Base-by-base conservation (phyloP, 2,113 vertebrate species). In the Stegastes partitus region DNA sequence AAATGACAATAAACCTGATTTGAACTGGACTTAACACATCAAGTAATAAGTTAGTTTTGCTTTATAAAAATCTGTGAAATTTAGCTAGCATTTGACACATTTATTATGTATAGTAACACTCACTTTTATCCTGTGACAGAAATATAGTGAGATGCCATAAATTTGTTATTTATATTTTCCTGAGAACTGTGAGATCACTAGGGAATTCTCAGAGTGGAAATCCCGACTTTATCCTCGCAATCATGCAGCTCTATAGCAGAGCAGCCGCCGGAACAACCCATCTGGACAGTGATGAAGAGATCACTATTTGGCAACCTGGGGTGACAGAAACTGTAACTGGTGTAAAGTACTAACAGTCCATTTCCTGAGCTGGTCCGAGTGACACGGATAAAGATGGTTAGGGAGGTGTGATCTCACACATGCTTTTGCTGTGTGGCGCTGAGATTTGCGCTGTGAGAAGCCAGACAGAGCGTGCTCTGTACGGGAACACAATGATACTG, bases 291-390 rank as follows among this genome's bases (percentile, higher is more conserved):
- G 79, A 77, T 66, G 66, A 77, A 61, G 51, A 34, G 57, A 79
- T 61, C 51, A 62, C 21, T 74, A 65, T 82, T 16, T 75, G 75
- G 53, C 69, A 70, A 61, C 47, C 54, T 28, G 4, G 53, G 68
- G 76, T 59, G 86, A 84, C 73, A 76, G 87, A 82, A 82, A 87
- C 66, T 76, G 57, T 69, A 86, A 80, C 84, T 78, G 74, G 81
- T 73, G 81, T 81, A 25, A 83, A 90, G 81, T 51, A 62, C 63
- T n/a, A 21, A 70, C 84, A 66, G 81, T 66, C 53, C 45, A 16
- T 69, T 83, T 81, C 68, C 71, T 58, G 54, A 71, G 34, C 68
- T 0, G 19, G 49, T 18, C 67, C 39, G 28, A 47, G 59, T 50
- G 70, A 31, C 54, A 2, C 0, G 22, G 56, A 75, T 64, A 73